Evolutionary conservation across 2,113 vertebrate species (phyloP), one percentile per base, ranked within the genome.

Genomic region (Anarhynchus alexandrinus): DNA sequence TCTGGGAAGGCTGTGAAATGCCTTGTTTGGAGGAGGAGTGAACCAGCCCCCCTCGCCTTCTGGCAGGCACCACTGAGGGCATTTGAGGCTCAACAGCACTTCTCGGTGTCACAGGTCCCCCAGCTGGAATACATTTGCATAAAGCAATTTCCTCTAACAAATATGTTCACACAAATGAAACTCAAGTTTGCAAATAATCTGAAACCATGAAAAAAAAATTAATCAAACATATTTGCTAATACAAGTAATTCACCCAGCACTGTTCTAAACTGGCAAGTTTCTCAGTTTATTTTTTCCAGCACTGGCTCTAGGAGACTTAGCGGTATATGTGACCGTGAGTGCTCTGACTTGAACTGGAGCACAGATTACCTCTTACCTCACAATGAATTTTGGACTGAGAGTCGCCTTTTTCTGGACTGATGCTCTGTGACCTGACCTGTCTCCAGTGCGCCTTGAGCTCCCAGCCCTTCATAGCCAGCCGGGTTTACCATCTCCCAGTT

Each of bases 101-200:
- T 64, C 71, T 93, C 3, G 2, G 43, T 84, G 94, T 61, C 86
- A 84, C 94, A 92, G 95, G 92, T 96, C 77, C 91, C 92, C 86
- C 89, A 74, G 61, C 94, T 92, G 94, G 88, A 81, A 88, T 84
- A 15, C 23, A 92, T 97, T 93, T 96, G 83, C 94, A 97, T 96
- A 96, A 96, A 94, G 83, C 91, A 94, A 96, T 96, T 96, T 96
- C 83, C 94, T 85, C 77, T 76, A 42, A 87, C 94, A 97, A 96
- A 93, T 88, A 76, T 4, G 52, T 79, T 93, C 96, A 29, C 32
- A 86, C 95, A 89, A 94, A 89, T 92, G 93, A 78, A 94, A 71
- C 72, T 59, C 38, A 32, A 74, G 92, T 80, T 54, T 76, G 94
- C 77, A 94, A 92, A 95, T 89, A 84, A 84, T 61, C 57, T 78